Conservation (phyloP, 2,888 invertebrate genomes). For the Cartodere bifasciata region DNA sequence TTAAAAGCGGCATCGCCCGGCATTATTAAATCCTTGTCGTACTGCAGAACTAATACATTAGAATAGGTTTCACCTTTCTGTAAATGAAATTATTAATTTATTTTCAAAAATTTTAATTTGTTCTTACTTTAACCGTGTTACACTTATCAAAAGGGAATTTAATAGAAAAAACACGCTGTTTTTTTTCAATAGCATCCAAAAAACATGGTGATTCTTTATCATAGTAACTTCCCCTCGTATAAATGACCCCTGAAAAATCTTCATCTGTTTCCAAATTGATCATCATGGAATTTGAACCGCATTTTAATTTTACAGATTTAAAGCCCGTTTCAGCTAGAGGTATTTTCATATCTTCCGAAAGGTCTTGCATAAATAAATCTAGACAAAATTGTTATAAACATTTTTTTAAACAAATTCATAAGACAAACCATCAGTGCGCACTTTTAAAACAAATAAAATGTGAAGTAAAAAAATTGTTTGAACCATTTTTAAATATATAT, state of each 20-base stretch:
- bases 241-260: slow-evolving; percentile 48
- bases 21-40: slow-evolving; percentile 51
- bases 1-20: slow-evolving; percentile 54
- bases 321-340: slow-evolving; percentile 44
- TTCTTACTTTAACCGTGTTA: slow-evolving; percentile 37
- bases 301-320: slow-evolving; percentile 42
- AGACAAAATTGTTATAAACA: too few relatives aligned
- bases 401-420: too few relatives aligned
- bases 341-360: slow-evolving; percentile 43
- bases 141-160: slow-evolving; percentile 44
- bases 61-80: slow-evolving; percentile 43
- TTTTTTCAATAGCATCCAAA: slow-evolving; percentile 36
- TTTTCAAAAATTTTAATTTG: slow-evolving; percentile 2
- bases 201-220: slow-evolving; percentile 44
- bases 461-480: too few relatives aligned
- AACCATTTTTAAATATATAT: too few relatives aligned
- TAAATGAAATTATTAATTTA: slow-evolving; percentile 4
- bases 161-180: slow-evolving; percentile 39
- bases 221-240: slow-evolving; percentile 48
- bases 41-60: slow-evolving; percentile 50
- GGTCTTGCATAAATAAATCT: too few relatives aligned
- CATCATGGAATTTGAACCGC: slow-evolving; percentile 44
- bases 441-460: too few relatives aligned
- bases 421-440: too few relatives aligned
- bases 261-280: slow-evolving; percentile 37